Percentiles rank a stretch among this genome's conserved stretches.
phyloP scores from a whole-genome alignment of 2,888 invertebrate species.

The Euplexia lucipara region DNA sequence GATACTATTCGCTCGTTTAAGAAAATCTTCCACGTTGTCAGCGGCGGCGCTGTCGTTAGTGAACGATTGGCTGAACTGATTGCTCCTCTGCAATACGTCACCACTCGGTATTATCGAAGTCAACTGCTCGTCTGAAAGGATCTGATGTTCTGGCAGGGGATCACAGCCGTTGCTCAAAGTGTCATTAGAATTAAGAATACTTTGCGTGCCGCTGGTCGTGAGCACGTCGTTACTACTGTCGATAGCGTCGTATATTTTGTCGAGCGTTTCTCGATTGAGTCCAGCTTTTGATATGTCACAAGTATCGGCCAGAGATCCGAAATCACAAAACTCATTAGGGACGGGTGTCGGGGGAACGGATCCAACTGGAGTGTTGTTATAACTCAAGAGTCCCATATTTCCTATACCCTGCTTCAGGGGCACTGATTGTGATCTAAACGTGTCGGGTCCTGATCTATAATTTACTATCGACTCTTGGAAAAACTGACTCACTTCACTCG shows the following conservation, averaged over 20 bases:
- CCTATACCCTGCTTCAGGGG: conserved; percentile 92
- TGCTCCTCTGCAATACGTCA: conserved; percentile 77
- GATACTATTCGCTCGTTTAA: conserved; percentile 86
- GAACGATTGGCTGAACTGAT: conserved; percentile 81
- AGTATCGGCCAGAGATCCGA: conserved; percentile 91
- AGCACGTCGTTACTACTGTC: conserved; percentile 89
- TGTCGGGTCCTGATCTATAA: conserved; percentile 84
- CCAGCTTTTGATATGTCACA: conserved; percentile 89
- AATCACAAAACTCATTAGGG: conserved; percentile 94
- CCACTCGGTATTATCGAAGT: conserved; percentile 84
- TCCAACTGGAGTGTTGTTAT: conserved; percentile 91
- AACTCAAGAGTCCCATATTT: conserved; percentile 81
- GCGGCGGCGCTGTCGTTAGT: conserved; percentile 73
- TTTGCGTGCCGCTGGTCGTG: conserved; percentile 75
- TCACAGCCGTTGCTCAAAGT: conserved; percentile 84
- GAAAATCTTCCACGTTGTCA: conserved; percentile 85
- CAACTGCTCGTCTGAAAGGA: conserved; percentile 82
- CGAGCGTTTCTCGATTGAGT: conserved; percentile 91
- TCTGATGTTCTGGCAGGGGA: conserved; percentile 80
- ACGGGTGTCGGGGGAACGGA: conserved; percentile 93
- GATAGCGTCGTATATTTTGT: conserved; percentile 92
- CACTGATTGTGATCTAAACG: conserved; percentile 94
- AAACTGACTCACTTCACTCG: conserved; percentile 92
- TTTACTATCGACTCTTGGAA: conserved; percentile 88
- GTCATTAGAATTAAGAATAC: conserved; percentile 78